Evolutionary conservation across 2,888 invertebrate genomes (phyloP).

Genomic region (Willowsia nigromaculata): DNA sequence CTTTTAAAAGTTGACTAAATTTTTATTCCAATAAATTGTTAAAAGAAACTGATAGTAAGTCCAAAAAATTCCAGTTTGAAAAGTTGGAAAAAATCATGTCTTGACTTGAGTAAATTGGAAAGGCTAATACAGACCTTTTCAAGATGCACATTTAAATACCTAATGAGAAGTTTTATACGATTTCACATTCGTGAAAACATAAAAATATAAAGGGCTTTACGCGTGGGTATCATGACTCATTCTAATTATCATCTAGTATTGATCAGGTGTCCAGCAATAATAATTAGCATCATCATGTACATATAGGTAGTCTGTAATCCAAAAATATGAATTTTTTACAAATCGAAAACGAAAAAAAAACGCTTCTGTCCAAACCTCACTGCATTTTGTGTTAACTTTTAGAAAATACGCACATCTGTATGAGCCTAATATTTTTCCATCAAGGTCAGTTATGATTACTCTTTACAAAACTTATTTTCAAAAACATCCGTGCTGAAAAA

Average conservation of each 20-base stretch:
- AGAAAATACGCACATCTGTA: background rate
- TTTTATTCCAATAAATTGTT: too few relatives aligned
- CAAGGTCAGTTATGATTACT: constrained; percentile 18
- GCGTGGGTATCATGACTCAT: background rate
- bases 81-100: too few relatives aligned
- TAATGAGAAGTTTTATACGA: too few relatives aligned
- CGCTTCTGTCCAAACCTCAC: background rate
- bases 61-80: too few relatives aligned
- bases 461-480: background rate
- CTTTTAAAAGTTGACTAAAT: too few relatives aligned
- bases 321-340: background rate
- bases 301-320: background rate
- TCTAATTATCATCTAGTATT: background rate
- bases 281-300: background rate
- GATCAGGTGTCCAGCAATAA: background rate
- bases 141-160: too few relatives aligned
- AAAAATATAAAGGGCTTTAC: background rate
- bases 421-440: background rate
- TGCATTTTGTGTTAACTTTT: background rate
- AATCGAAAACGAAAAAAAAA: background rate
- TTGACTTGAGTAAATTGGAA: too few relatives aligned
- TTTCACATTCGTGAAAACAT: background rate
- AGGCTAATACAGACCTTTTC: too few relatives aligned
- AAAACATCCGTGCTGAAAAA: background rate
- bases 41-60: too few relatives aligned